Conservation (phyloP, 2,888 invertebrate species). For the Dryadula phaetusa region DNA sequence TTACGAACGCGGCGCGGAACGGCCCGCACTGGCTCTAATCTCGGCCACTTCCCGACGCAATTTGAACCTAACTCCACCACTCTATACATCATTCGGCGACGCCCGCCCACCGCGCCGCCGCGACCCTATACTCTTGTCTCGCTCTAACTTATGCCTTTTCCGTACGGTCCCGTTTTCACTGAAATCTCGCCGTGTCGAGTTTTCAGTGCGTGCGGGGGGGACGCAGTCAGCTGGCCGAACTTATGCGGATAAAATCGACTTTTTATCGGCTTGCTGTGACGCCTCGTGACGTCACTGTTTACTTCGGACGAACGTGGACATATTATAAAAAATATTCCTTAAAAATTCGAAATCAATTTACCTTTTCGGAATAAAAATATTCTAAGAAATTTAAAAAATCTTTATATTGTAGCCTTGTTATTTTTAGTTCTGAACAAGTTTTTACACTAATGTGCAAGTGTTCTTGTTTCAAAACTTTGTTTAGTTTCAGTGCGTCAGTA, state of each 20-base stretch:
- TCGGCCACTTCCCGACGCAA: slow-evolving; percentile 90
- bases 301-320: slow-evolving; percentile 61
- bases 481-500: background rate
- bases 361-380: background rate
- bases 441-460: background rate
- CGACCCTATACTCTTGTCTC: slow-evolving; percentile 63
- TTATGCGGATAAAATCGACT: slow-evolving; percentile 84
- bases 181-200: slow-evolving; percentile 77
- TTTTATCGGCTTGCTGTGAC: slow-evolving; percentile 81
- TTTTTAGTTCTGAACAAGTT: background rate
- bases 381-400: background rate
- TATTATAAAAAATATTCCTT: slow-evolving; percentile 18
- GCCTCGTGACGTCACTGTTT: slow-evolving; percentile 84
- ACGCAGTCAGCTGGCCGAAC: slow-evolving; percentile 83
- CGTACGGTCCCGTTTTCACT: slow-evolving; percentile 59
- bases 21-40: slow-evolving; percentile 88
- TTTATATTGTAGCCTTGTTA: background rate
- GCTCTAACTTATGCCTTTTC: slow-evolving; percentile 49
- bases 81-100: slow-evolving; percentile 87
- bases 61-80: slow-evolving; percentile 90
- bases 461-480: background rate
- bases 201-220: slow-evolving; percentile 72
- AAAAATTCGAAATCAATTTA: background rate
- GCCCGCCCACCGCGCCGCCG: slow-evolving; percentile 81
- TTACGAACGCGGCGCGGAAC: slow-evolving; percentile 86